phyloP scores from a whole-genome alignment of 1,140 invertebrate genomes.

The Panagrolaimus sp. region DNA sequence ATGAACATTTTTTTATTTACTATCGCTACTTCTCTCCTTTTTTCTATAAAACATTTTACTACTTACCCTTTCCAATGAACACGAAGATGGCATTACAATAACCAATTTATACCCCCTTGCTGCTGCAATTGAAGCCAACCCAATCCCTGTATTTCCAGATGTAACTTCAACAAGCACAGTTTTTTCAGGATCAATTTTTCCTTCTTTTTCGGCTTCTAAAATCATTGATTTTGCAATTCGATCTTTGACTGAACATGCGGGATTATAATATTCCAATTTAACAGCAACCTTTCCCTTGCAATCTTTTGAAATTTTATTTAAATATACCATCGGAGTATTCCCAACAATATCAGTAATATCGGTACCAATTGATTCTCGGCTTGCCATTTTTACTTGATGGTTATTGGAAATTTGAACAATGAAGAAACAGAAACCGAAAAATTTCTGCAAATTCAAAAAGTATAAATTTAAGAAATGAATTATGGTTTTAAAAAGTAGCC shows the following conservation, averaged over 20 bases:
- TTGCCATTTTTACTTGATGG: background rate
- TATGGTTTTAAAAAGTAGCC: too few species aligned
- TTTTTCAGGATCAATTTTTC: slow-evolving; percentile 40
- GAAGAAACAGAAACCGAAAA: too few species aligned
- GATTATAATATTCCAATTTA: slow-evolving; percentile 45
- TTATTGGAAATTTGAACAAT: too few species aligned
- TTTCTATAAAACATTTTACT: too few species aligned
- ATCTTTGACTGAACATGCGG: slow-evolving; percentile 43
- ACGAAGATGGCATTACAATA: slow-evolving; percentile 59
- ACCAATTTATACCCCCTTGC: slow-evolving; percentile 58
- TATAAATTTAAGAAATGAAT: too few species aligned
- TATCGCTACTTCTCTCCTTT: too few species aligned
- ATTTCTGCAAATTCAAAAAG: too few species aligned
- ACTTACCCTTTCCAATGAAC: slow-evolving; percentile 38
- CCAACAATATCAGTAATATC: background rate
- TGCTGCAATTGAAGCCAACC: slow-evolving; percentile 6
- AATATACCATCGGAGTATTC: slow-evolving; percentile 1
- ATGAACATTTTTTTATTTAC: too few species aligned
- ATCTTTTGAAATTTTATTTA: background rate
- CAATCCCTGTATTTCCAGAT: slow-evolving; percentile 14
- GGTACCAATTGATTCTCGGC: background rate
- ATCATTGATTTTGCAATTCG: slow-evolving; percentile 41
- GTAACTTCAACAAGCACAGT: slow-evolving; percentile 59
- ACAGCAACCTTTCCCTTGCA: background rate
- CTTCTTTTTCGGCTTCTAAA: slow-evolving; percentile 54